A percentile compares a stretch with the other conserved stretches of the same genome.
These are phyloP conservation scores for Spodoptera littoralis DNA, from an alignment of 2,888 invertebrate genomes.

Conservation along the genomic window DNA sequence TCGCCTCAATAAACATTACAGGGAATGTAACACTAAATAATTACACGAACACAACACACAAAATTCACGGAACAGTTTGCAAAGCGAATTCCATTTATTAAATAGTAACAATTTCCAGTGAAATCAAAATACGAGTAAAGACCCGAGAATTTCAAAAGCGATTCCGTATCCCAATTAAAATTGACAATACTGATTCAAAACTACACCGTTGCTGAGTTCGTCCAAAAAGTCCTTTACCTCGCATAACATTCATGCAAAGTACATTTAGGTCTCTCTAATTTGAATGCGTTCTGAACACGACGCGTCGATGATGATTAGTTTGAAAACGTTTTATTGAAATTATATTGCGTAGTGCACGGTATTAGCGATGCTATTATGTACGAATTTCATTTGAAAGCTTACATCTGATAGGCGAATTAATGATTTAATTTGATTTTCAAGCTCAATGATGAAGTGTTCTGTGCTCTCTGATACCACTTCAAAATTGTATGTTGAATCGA, in stretches of 20 bases:
- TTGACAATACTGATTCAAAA: constrained; percentile 12
- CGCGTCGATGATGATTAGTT: constrained; percentile 30
- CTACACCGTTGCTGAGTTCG: constrained; percentile 4
- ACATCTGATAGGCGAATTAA: constrained; percentile 21
- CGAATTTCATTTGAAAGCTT: constrained; percentile 19
- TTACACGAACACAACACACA: too few relatives aligned
- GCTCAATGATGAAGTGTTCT: constrained; percentile 10
- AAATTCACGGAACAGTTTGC: too few relatives aligned
- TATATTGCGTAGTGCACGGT: constrained; percentile 29
- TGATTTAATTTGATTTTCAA: constrained; percentile 12
- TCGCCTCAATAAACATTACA: too few relatives aligned
- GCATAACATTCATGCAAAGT: constrained; percentile 7
- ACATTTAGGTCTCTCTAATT: constrained; percentile 43
- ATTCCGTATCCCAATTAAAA: constrained; percentile 31
- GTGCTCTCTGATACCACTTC: background rate
- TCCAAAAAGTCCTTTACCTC: constrained; percentile 35
- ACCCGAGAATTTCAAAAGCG: constrained; percentile 14
- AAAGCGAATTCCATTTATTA: too few relatives aligned
- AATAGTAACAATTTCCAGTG: too few relatives aligned
- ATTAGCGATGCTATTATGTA: constrained; percentile 14
- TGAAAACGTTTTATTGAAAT: constrained; percentile 50
- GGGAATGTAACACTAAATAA: too few relatives aligned
- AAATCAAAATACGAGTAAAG: background rate
- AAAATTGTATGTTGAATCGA: background rate
- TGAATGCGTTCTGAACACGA: constrained; percentile 32